Percentiles rank a stretch among this genome's conserved stretches.
Evolutionary conservation across 2,797 vertebrate genomes (phyloP).

Genomic region (Manis pentadactyla): DNA sequence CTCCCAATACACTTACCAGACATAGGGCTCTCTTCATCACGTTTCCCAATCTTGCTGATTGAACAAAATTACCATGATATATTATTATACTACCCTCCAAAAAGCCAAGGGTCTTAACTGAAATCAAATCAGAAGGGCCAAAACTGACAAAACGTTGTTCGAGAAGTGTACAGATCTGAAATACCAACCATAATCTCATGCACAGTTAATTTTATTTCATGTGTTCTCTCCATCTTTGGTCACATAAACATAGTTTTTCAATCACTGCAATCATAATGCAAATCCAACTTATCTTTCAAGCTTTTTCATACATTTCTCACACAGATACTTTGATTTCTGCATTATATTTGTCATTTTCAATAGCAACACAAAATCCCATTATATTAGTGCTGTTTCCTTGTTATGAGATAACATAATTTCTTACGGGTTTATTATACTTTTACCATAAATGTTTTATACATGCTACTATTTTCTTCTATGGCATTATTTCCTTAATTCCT

Average conservation of each 20-base stretch:
- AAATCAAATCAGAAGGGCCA: background rate
- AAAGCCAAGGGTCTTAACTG: background rate
- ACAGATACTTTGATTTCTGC: slow-evolving; percentile 6
- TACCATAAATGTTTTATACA: background rate
- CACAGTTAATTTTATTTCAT: background rate
- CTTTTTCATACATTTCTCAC: background rate
- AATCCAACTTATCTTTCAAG: background rate
- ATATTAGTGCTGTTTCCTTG: background rate
- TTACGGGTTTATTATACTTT: background rate
- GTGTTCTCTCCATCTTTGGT: background rate
- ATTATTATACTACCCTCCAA: background rate
- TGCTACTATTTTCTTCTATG: background rate
- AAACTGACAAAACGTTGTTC: background rate
- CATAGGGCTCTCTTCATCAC: background rate
- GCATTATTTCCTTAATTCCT: slow-evolving; percentile 34
- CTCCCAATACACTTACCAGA: background rate
- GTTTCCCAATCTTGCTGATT: background rate
- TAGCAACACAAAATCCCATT: background rate
- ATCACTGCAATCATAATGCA: background rate
- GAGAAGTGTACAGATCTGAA: background rate
- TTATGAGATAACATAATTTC: background rate
- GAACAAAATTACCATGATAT: background rate
- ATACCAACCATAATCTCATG: background rate
- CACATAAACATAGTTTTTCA: background rate
- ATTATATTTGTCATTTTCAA: background rate